Conservation (phyloP, 37 sponge, comb jelly and placozoan species). For the Chondrilla cf. caribensis region DNA sequence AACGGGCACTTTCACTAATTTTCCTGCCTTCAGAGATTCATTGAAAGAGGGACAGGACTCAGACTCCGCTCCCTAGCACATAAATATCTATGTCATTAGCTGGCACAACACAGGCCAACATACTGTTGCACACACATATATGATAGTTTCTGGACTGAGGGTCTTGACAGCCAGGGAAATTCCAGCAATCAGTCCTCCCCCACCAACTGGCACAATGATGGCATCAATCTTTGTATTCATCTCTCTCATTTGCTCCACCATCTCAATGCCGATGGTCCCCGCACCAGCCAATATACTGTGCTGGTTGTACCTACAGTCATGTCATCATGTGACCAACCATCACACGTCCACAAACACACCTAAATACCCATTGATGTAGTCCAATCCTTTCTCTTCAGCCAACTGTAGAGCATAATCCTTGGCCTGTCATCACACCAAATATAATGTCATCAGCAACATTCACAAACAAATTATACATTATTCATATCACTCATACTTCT, state of each 20-base stretch:
- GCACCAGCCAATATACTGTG: constrained; percentile 77
- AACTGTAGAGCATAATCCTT: constrained; percentile 54
- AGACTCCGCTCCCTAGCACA: constrained; percentile 76
- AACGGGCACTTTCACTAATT: constrained; percentile 44
- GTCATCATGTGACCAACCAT: not conserved
- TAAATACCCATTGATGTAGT: constrained; percentile 79
- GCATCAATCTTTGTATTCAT: constrained; percentile 52
- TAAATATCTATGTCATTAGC: not conserved
- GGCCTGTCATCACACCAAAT: constrained; percentile 31
- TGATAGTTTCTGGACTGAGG: constrained; percentile 53
- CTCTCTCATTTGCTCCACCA: constrained; percentile 70
- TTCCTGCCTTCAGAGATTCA: constrained; percentile 68
- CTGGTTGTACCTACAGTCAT: constrained; percentile 63
- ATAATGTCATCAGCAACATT: no score
- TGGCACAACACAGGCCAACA: not conserved
- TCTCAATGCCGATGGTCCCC: constrained; percentile 82
- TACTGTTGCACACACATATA: constrained; percentile 63
- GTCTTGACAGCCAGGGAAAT: constrained; percentile 75
- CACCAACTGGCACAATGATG: constrained; percentile 86
- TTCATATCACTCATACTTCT: constrained; percentile 35
- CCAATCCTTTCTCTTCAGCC: constrained; percentile 39
- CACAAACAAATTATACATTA: no score
- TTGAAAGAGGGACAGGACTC: constrained; percentile 71
- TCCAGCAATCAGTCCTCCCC: constrained; percentile 87
- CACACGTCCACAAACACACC: not conserved